A percentile compares a stretch with the other conserved stretches of the same genome.
phyloP scores from a whole-genome alignment of 2,888 invertebrate species.

The Diaprepes abbreviatus region DNA sequence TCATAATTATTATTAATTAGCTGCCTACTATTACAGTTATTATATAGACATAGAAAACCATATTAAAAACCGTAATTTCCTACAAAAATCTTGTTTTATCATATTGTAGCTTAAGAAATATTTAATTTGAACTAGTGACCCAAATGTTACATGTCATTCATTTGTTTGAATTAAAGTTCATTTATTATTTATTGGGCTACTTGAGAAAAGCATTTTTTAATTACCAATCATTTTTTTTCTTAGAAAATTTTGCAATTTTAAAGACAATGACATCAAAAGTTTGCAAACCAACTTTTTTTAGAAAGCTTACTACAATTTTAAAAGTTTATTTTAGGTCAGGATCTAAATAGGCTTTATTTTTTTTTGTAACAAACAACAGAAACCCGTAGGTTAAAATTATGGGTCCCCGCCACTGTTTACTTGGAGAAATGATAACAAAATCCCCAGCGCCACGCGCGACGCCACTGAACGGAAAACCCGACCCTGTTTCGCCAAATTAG shows the following conservation, averaged over 20 bases:
- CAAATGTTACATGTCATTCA: neutral
- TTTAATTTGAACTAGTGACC: neutral
- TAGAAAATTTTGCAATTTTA: neutral
- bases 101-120: too few species aligned
- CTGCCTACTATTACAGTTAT: too few species aligned
- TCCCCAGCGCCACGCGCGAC: constrained; percentile 57
- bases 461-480: constrained; percentile 54
- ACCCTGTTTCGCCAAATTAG: constrained; percentile 45
- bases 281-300: neutral
- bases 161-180: neutral
- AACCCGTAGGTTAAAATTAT: constrained; percentile 47
- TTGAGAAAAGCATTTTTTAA: too few species aligned
- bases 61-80: too few species aligned
- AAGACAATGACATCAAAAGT: neutral
- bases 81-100: too few species aligned
- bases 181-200: too few species aligned
- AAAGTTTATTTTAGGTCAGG: neutral
- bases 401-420: constrained; percentile 55
- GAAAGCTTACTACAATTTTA: neutral
- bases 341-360: neutral
- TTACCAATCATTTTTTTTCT: neutral
- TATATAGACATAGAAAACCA: too few species aligned
- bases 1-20: too few species aligned
- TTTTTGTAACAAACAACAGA: constrained; percentile 22
- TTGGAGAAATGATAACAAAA: constrained; percentile 59